phyloP scores from a whole-genome alignment of 2,888 invertebrate genomes.

The Hyles lineata region DNA sequence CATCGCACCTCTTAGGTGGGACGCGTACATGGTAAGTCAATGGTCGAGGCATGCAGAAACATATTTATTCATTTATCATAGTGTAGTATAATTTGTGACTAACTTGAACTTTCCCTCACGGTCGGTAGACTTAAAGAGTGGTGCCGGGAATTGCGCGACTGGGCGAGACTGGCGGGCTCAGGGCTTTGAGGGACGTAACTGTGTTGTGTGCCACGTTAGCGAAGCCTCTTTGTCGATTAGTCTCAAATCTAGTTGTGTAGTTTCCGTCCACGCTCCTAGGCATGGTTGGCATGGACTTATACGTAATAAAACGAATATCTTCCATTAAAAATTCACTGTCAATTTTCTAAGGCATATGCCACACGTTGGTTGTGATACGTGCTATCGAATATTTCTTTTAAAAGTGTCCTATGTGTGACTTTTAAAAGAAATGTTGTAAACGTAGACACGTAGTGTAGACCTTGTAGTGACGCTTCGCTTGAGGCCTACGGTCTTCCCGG shows the following conservation, averaged over 20 bases:
- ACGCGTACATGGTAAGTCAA: constrained; percentile 40
- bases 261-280: constrained; percentile 19
- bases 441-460: constrained; percentile 80
- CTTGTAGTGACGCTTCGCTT: constrained; percentile 80
- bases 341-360: constrained; percentile 78
- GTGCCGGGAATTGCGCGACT: constrained; percentile 18
- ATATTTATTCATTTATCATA: constrained; percentile 47
- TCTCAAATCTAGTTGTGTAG: neutral
- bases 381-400: constrained; percentile 71
- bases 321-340: constrained; percentile 77
- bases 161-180: neutral
- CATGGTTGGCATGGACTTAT: constrained; percentile 78
- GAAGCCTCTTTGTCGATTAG: constrained; percentile 13
- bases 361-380: constrained; percentile 83
- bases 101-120: constrained; percentile 29
- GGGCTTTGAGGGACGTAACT: neutral
- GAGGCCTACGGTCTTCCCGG: constrained; percentile 76
- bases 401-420: constrained; percentile 40
- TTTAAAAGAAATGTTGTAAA: constrained; percentile 66
- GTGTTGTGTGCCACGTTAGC: neutral
- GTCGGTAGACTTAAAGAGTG: constrained; percentile 26
- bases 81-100: constrained; percentile 29
- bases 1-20: constrained; percentile 24
- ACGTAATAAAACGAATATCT: constrained; percentile 70
- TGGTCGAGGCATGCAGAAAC: constrained; percentile 47